Percentiles rank a stretch among this genome's conserved stretches.
These are phyloP conservation scores for Brachionus plicatilis DNA, from an alignment of 1,140 invertebrate species.

Conservation along the genomic window DNA sequence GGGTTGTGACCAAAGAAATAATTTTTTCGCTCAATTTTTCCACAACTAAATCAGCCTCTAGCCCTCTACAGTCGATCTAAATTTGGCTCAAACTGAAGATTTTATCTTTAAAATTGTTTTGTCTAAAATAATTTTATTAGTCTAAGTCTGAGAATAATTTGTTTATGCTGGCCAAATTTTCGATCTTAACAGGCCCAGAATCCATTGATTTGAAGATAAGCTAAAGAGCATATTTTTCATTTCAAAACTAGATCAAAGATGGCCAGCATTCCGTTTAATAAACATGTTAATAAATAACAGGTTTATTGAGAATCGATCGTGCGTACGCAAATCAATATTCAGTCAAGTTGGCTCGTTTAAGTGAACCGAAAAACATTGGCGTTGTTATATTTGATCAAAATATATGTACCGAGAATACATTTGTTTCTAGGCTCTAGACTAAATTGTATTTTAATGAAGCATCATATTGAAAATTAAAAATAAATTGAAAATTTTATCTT, in stretches of 20 bases:
- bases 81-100: background rate
- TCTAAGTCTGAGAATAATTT: slow-evolving; percentile 10
- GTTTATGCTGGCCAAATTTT: background rate
- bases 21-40: background rate
- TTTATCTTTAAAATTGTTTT: background rate
- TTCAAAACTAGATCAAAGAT: background rate
- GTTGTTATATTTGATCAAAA: background rate
- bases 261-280: background rate
- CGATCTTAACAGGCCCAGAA: background rate
- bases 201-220: background rate
- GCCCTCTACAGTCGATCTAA: background rate
- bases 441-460: slow-evolving; percentile 28
- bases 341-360: background rate
- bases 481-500: background rate
- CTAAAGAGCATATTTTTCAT: background rate
- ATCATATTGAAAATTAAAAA: background rate
- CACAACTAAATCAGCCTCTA: background rate
- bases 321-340: background rate
- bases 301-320: slow-evolving; percentile 2
- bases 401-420: background rate
- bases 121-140: background rate
- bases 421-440: background rate
- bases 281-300: background rate
- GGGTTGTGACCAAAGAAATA: background rate
- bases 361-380: slow-evolving; percentile 13